Evolutionary conservation across 2,113 vertebrate genomes (phyloP).

Genomic region (Neofelis nebulosa): DNA sequence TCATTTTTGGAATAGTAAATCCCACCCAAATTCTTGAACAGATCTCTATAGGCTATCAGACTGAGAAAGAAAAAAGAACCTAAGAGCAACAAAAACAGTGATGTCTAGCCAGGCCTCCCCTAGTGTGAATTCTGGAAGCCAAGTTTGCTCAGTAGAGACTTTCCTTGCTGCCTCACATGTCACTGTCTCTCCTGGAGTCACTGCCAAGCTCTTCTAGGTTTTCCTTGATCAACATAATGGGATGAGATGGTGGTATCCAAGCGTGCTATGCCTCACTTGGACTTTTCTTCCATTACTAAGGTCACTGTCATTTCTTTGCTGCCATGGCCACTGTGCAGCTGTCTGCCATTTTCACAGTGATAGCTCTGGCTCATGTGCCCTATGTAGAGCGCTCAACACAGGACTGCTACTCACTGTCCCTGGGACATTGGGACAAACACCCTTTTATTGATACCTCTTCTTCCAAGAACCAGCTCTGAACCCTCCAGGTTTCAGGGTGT

Average conservation of each 20-base stretch:
- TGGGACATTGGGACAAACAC: too few species aligned
- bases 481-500: background rate
- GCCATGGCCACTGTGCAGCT: background rate
- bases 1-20: background rate
- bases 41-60: background rate
- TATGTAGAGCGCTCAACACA: background rate
- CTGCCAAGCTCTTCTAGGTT: background rate
- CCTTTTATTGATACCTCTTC: background rate
- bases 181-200: background rate
- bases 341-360: background rate
- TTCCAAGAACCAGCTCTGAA: background rate
- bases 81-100: background rate
- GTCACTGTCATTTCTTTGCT: background rate
- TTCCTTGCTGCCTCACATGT: background rate
- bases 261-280: background rate
- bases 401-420: background rate
- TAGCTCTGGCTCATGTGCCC: rapidly evolving
- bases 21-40: background rate
- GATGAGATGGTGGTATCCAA: background rate
- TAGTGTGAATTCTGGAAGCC: background rate
- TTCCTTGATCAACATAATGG: background rate
- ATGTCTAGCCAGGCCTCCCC: background rate
- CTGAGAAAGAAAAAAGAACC: background rate
- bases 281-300: background rate
- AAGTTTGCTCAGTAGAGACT: background rate